A percentile compares a stretch with the other conserved stretches of the same genome.
These are phyloP conservation scores for Mustela lutreola DNA, from an alignment of 2,113 vertebrate species.

Conservation along the genomic window DNA sequence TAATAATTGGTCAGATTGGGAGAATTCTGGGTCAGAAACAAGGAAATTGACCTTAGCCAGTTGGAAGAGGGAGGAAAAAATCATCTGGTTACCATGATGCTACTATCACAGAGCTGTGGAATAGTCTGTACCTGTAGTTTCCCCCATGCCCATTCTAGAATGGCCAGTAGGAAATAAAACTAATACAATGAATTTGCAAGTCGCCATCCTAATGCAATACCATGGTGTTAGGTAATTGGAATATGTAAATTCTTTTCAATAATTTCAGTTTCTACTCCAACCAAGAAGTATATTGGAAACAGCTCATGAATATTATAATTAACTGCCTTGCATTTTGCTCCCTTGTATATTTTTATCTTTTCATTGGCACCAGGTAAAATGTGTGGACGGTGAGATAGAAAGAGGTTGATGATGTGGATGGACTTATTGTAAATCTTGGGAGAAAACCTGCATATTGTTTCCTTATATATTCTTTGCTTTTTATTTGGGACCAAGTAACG, in stretches of 20 bases:
- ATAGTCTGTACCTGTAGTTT: no score
- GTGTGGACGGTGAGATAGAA: neutral
- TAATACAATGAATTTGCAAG: neutral
- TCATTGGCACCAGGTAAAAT: neutral
- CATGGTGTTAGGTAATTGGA: neutral
- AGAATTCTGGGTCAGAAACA: constrained; percentile 2
- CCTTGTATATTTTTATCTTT: constrained; percentile 33
- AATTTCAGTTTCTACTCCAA: constrained; percentile 55
- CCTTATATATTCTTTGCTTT: neutral
- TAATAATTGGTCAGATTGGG: neutral
- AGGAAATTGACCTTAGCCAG: neutral
- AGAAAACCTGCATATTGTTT: neutral
- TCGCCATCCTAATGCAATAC: neutral
- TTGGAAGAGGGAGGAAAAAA: neutral
- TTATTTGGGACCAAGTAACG: neutral
- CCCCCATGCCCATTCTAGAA: neutral
- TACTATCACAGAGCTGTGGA: neutral
- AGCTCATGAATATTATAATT: constrained; percentile 75
- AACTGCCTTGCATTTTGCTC: constrained; percentile 35
- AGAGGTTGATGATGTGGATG: neutral
- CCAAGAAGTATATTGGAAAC: constrained; percentile 31
- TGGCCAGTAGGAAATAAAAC: neutral
- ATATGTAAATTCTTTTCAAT: constrained; percentile 56
- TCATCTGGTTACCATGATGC: neutral
- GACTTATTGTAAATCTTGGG: neutral